Percentiles rank a stretch among this genome's conserved stretches.
phyloP scores from a whole-genome alignment of 2,797 vertebrate species.

The Centropyge bicolor region DNA sequence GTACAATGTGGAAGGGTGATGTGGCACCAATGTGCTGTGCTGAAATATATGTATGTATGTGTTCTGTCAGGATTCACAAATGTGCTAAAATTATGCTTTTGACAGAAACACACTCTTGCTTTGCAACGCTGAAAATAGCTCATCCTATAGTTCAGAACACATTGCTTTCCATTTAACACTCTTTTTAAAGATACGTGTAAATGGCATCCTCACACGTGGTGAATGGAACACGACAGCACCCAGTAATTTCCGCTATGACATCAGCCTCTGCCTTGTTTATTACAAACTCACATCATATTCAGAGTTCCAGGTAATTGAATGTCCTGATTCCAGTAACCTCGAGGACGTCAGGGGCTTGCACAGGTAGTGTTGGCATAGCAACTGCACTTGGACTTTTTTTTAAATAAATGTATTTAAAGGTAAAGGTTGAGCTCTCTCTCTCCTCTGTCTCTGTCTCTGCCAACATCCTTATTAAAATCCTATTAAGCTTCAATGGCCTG shows the following conservation, averaged over 20 bases:
- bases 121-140: not conserved
- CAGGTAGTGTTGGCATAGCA: conserved; percentile 70
- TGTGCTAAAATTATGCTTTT: not conserved
- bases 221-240: not conserved
- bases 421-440: conserved; percentile 16
- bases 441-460: conserved; percentile 1
- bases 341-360: conserved; percentile 35
- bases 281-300: conserved; percentile 42
- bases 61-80: conserved; percentile 1
- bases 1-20: not conserved
- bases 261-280: conserved; percentile 23
- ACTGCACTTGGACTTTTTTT: conserved; percentile 49
- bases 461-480: conserved; percentile 54
- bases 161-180: not conserved
- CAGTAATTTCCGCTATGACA: too few species aligned
- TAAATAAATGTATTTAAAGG: conserved; percentile 38
- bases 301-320: conserved; percentile 39
- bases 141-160: not conserved
- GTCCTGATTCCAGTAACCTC: conserved; percentile 40
- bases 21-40: not conserved
- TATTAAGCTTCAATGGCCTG: conserved; percentile 62
- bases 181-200: not conserved
- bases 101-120: not conserved
- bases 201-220: not conserved
- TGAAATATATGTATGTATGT: not conserved